Evolutionary conservation across 2,797 vertebrate genomes (phyloP).

Genomic region (Propithecus perrieri): DNA sequence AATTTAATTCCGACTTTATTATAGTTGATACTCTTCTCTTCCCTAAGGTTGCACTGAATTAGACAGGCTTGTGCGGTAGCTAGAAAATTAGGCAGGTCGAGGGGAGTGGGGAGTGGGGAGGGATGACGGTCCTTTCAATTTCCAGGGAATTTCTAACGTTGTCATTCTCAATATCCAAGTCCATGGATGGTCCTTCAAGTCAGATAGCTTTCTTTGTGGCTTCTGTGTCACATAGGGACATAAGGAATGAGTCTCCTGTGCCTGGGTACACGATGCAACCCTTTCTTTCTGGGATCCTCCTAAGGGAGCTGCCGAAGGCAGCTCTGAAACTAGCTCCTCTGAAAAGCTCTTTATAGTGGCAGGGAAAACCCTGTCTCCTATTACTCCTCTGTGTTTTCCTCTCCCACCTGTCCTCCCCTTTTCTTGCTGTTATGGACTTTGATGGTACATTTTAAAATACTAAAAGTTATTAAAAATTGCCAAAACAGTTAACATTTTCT

Average conservation of each 20-base stretch:
- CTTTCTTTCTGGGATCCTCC: not conserved
- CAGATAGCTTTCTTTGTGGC: not conserved
- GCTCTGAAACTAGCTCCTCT: not conserved
- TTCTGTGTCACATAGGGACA: not conserved
- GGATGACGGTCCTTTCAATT: not conserved
- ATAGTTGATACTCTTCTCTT: not conserved
- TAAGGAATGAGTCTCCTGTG: not conserved
- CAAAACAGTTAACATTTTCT: not conserved
- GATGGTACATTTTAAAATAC: not conserved
- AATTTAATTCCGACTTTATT: not conserved
- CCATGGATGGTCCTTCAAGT: not conserved
- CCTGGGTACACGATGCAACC: not conserved
- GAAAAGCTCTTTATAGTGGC: too few species aligned
- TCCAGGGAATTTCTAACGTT: not conserved
- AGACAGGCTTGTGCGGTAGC: not conserved
- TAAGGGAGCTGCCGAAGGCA: not conserved
- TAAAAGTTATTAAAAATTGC: not conserved
- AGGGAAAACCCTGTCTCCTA: not conserved
- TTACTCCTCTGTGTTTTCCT: not conserved
- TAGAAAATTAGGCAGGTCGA: not conserved
- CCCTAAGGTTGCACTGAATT: not conserved
- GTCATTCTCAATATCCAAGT: not conserved
- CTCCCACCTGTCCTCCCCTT: not conserved
- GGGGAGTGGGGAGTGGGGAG: too few species aligned
- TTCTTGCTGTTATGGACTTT: not conserved